Evolutionary conservation across 2,888 invertebrate genomes (phyloP).

Genomic region (Linyphia triangularis): DNA sequence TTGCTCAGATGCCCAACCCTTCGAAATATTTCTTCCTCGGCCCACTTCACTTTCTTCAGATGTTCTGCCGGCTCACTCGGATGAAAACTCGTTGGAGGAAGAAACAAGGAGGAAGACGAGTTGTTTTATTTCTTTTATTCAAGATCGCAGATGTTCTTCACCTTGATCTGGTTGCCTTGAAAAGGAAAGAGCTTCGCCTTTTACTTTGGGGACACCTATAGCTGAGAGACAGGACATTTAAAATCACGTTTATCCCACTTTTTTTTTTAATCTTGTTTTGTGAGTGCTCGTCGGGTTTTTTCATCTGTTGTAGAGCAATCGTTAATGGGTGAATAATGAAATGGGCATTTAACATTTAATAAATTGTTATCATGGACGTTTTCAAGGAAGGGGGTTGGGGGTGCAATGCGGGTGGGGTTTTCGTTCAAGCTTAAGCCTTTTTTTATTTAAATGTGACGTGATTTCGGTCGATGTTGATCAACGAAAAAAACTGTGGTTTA

Average conservation of each 20-base stretch:
- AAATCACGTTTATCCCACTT: neutral
- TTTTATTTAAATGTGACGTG: too few species aligned
- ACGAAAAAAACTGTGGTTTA: too few species aligned
- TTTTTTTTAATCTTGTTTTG: neutral
- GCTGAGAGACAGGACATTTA: constrained; percentile 50
- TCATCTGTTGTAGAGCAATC: too few species aligned
- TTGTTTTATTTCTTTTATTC: constrained; percentile 6
- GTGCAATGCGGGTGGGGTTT: too few species aligned
- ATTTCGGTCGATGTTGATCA: too few species aligned
- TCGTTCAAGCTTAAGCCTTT: too few species aligned
- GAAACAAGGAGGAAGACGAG: neutral
- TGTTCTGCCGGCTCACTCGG: neutral
- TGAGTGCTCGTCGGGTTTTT: neutral
- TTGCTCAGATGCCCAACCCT: neutral
- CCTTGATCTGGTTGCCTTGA: constrained; percentile 45
- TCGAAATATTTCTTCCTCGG: neutral
- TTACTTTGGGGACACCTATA: constrained; percentile 63
- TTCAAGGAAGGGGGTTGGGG: too few species aligned
- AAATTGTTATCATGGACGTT: too few species aligned
- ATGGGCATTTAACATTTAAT: too few species aligned
- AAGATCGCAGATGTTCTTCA: constrained; percentile 21
- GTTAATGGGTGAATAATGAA: too few species aligned
- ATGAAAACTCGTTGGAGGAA: constrained; percentile 21
- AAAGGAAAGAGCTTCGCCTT: neutral
- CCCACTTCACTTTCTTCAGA: constrained; percentile 37